Base-by-base conservation (phyloP, 2,888 invertebrate genomes). In the Zhuqinia jingwanae region DNA sequence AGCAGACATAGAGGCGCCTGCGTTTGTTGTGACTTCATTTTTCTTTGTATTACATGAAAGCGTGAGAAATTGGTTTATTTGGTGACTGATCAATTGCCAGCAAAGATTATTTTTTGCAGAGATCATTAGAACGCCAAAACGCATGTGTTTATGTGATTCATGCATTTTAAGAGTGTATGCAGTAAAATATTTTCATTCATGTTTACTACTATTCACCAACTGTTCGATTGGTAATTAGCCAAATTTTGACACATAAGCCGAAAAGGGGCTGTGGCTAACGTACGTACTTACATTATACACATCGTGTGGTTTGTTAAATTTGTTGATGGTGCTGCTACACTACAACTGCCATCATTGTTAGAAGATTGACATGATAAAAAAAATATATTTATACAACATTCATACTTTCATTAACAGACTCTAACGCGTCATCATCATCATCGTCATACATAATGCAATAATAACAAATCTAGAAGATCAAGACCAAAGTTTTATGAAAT, bases 21-120 rank as follows among this genome's bases (percentile, higher is more conserved):
- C 25, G 20, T 13, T 17, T 36, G 45, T 6, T 70, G 25, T 47
- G 25, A 27, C 73, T 73, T 27, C 50, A 73, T 50, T 47, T 50
- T 63, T 63, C 63, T 63, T 75, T 82, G 73, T 82, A 65, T 76
- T 76, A 76, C 42, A 58, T 76, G 76, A 83, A 83, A 83, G 83
- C 76, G 83, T 83, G 83, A 83, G 83, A 83, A 83, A 76, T 83
- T 83, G 83, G 83, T 53, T 76, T 76, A 83, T 83, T 83, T 83
- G 83, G 83, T 76, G 75, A 83, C 76, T 83, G 83, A 83, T 83
- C 76, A 65, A 83, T 76, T 83, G 83, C 83, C 83, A 83, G 47
- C 60, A 75, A 65, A 82, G 73, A 82, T 82, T 76, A 6, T 36
- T 36, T 36, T 76, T 53, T 83, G 65, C 76, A 53, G 53, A n/a